A percentile compares a stretch with the other conserved stretches of the same genome.
phyloP scores from a whole-genome alignment of 1,140 invertebrate species.

The Heliconius nattereri region DNA sequence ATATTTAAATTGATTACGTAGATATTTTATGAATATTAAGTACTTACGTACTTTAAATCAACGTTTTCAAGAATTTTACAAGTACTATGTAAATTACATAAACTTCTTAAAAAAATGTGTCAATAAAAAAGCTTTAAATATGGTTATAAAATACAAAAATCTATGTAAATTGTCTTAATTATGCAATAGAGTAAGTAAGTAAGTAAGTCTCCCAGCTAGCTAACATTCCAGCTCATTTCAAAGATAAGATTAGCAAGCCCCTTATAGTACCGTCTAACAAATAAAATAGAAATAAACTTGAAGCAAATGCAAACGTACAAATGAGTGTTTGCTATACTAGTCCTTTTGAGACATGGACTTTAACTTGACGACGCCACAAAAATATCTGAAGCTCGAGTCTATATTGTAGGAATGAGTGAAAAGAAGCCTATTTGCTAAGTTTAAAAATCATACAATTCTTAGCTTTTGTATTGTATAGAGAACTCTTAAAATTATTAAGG shows the following conservation, averaged over 20 bases:
- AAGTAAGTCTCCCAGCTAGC: constrained; percentile 33
- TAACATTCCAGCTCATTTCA: constrained; percentile 65
- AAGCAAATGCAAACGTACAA: constrained; percentile 29
- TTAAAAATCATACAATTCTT: background rate
- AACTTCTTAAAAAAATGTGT: background rate
- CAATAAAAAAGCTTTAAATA: background rate
- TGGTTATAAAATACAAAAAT: background rate
- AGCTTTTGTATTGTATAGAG: constrained; percentile 22
- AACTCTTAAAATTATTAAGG: constrained; percentile 35
- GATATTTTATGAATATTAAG: too few species aligned
- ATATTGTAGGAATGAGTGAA: constrained; percentile 28
- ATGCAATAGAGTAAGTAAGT: constrained; percentile 10
- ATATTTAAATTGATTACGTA: background rate
- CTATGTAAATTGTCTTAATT: background rate
- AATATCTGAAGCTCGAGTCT: background rate
- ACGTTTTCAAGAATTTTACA: too few species aligned
- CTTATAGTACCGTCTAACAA: constrained; percentile 45
- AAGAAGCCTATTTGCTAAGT: constrained; percentile 15
- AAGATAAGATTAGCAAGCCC: constrained; percentile 58
- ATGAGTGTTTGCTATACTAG: constrained; percentile 25
- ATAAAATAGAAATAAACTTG: constrained; percentile 36
- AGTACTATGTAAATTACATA: background rate
- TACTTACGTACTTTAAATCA: too few species aligned
- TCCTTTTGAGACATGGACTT: constrained; percentile 39
- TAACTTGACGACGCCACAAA: constrained; percentile 8